Conservation (phyloP, 2,113 vertebrate species). For the Vulpes vulpes region DNA sequence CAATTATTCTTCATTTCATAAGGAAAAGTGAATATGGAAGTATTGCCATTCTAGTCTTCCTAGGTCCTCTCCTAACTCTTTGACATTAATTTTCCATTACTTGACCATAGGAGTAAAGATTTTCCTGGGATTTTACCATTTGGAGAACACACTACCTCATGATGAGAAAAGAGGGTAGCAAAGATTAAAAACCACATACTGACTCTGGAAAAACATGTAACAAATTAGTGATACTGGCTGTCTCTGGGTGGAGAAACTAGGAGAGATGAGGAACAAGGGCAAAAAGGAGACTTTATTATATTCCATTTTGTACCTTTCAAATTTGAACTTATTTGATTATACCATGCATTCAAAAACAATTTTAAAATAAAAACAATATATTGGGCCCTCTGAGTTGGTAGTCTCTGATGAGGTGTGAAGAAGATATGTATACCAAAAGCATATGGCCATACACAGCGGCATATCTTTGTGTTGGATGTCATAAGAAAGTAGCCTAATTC, state of each 20-base stretch:
- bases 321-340: not conserved
- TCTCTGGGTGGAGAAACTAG: not conserved
- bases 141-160: slow-evolving; percentile 58
- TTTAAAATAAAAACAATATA: slow-evolving; percentile 33
- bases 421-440: not conserved
- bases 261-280: not conserved
- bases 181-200: slow-evolving; percentile 70
- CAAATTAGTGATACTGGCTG: not conserved
- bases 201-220: not conserved
- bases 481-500: not conserved
- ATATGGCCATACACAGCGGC: not conserved
- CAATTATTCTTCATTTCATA: slow-evolving; percentile 28
- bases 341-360: not conserved
- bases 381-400: not conserved
- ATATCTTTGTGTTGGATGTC: not conserved
- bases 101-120: slow-evolving; percentile 72
- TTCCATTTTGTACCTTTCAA: not conserved
- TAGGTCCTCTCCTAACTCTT: slow-evolving; percentile 22
- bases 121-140: slow-evolving; percentile 76
- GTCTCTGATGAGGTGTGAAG: not conserved
- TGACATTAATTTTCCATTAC: slow-evolving; percentile 75
- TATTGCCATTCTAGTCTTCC: slow-evolving; percentile 71
- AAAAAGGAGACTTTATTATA: not conserved
- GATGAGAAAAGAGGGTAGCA: slow-evolving; percentile 74
- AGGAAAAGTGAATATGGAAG: slow-evolving; percentile 34